Base-by-base conservation (phyloP, 2,888 invertebrate species). In the Drosophila mercatorum region DNA sequence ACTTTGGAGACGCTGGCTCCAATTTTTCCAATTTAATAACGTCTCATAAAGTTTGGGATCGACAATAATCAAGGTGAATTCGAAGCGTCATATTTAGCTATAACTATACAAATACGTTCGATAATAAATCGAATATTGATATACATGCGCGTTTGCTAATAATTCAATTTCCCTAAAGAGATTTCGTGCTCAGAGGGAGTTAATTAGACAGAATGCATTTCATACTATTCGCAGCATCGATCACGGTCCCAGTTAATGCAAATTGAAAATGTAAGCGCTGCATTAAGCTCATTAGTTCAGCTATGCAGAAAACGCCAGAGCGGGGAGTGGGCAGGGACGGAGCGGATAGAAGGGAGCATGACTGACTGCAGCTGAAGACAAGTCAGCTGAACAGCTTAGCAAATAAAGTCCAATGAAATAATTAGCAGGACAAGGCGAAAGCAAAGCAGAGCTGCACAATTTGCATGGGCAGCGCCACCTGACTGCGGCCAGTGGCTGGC, bases 381-480 rank as follows among this genome's bases (percentile, higher is more conserved):
- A 67, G 61, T 58, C 68, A 74, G 64, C 56, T 74, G 78, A 80
- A 82, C 59, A 60, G 72, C 83, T 81, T 64, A 59, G 75, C 77
- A 79, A 84, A 88, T 75, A 75, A 51, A 72, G 72, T 59, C 77
- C 80, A 77, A 85, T 83, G 79, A 84, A 84, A 84, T 84, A 84
- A 84, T 84, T 88, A 88, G 66, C 80, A 69, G 75, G 64, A 63
- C 47, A 53, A 75, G 65, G 53, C 59, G 44, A 43, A 17, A 36
- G 12, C 43, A 49, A n/a, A 40, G 38, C 55, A 11, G 47, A 51
- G 51, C 61, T 72, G 65, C 36, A 64, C 70, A 81, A 87, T 84
- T 69, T 87, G 84, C 82, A 84, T 80, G 62, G 64, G 40, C 51
- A 49, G 10, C 43, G 52, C 47, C 56, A 75, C 59, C 72, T 75